A percentile compares a stretch with the other conserved stretches of the same genome.
These are phyloP conservation scores for Nibea albiflora DNA, from an alignment of 2,113 vertebrate species.

Conservation along the genomic window DNA sequence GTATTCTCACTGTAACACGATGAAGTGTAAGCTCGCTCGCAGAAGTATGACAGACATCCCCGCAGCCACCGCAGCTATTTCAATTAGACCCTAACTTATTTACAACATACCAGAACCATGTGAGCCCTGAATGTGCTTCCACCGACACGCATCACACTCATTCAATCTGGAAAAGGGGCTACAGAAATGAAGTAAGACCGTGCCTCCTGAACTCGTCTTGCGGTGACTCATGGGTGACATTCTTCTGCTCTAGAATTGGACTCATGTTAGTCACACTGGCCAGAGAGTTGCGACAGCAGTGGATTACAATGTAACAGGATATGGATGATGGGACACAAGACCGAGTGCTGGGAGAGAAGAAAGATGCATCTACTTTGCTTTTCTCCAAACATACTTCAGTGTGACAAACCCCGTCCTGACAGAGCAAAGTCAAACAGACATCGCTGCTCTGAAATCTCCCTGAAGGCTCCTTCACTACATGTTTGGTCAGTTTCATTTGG, in stretches of 20 bases:
- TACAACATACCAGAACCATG: conserved; percentile 22
- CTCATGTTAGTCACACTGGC: background rate
- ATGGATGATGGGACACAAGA: background rate
- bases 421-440: background rate
- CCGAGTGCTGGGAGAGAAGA: background rate
- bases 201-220: conserved; percentile 4
- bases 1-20: conserved; percentile 12
- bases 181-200: conserved; percentile 18
- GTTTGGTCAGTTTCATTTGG: background rate
- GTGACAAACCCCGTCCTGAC: background rate
- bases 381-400: background rate
- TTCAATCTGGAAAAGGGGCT: background rate
- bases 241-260: conserved; percentile 18
- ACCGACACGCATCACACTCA: background rate
- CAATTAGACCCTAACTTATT: conserved; percentile 44
- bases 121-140: background rate
- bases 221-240: conserved; percentile 12
- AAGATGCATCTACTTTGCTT: background rate
- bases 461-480: background rate
- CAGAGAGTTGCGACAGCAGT: background rate
- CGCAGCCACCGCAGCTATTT: conserved; percentile 35
- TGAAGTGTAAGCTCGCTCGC: background rate
- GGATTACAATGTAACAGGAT: background rate
- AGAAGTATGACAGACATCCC: conserved; percentile 45
- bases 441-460: background rate